Conservation (phyloP, 2,797 vertebrate species). For the Bovichtus variegatus region DNA sequence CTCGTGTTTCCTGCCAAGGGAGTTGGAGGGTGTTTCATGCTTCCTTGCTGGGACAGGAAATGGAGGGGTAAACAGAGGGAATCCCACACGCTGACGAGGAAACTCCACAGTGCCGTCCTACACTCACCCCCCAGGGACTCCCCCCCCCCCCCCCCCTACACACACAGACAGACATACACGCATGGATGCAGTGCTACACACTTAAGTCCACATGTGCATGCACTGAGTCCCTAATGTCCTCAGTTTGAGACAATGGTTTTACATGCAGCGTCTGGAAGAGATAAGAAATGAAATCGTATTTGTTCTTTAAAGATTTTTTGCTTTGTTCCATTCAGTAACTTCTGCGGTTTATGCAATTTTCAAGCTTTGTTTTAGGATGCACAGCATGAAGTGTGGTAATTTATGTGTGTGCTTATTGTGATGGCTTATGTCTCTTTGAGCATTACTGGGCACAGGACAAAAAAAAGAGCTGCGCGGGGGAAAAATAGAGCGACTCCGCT, state of each 20-base stretch:
- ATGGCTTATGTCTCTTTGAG: conserved; percentile 25
- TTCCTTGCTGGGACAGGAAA: conserved; percentile 81
- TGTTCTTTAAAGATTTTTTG: conserved; percentile 43
- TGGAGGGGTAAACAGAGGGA: conserved; percentile 81
- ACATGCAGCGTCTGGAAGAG: conserved; percentile 25
- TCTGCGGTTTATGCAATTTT: conserved; percentile 24
- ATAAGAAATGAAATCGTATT: conserved; percentile 42
- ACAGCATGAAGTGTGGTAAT: conserved; percentile 44
- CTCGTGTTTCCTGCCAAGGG: conserved; percentile 71
- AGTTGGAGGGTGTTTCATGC: conserved; percentile 58
- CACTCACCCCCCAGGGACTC: conserved; percentile 53
- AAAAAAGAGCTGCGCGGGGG: conserved; percentile 15
- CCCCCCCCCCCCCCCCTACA: background rate
- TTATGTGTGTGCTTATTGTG: conserved; percentile 43
- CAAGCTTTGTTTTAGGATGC: conserved; percentile 46
- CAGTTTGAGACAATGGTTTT: conserved; percentile 33
- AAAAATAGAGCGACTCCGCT: conserved; percentile 37
- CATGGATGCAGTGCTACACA: conserved; percentile 9
- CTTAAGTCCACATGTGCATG: conserved; percentile 30
- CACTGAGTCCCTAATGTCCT: conserved; percentile 35
- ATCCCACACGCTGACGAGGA: conserved; percentile 79
- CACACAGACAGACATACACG: background rate
- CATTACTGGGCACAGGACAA: conserved; percentile 11
- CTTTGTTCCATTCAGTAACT: conserved; percentile 40
- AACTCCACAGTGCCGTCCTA: conserved; percentile 67